A percentile compares a stretch with the other conserved stretches of the same genome.
Conservation (phyloP, 2,888 invertebrate genomes). For the Meandrusa payeni region DNA sequence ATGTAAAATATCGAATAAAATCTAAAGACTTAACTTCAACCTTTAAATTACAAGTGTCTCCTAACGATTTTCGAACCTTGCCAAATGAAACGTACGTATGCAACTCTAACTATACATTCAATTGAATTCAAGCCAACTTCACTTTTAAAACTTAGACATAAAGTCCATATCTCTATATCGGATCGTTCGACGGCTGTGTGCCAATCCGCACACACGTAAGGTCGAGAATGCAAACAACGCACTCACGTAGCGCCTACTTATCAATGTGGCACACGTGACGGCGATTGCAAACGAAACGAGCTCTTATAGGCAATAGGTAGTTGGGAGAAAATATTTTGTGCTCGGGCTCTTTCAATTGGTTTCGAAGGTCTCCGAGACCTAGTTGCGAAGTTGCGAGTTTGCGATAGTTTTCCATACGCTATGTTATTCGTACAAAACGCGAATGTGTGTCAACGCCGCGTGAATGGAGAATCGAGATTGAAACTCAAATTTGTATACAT, state of each 20-base stretch:
- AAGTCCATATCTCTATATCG: constrained; percentile 27
- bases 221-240: constrained; percentile 54
- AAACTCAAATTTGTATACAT: too few relatives aligned
- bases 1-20: not conserved
- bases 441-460: constrained; percentile 1
- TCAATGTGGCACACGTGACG: constrained; percentile 61
- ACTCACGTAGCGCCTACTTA: constrained; percentile 61
- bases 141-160: not conserved
- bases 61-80: constrained; percentile 16
- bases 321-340: constrained; percentile 22
- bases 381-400: constrained; percentile 18
- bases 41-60: not conserved
- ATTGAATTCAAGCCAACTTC: not conserved
- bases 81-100: constrained; percentile 20
- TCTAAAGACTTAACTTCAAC: not conserved
- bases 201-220: constrained; percentile 27
- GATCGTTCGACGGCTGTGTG: constrained; percentile 29
- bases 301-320: constrained; percentile 33
- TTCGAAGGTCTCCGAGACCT: constrained; percentile 23
- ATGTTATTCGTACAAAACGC: constrained; percentile 13
- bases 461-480: constrained; percentile 2
- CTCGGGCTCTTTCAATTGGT: constrained; percentile 21
- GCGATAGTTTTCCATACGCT: constrained; percentile 21
- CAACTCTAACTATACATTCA: constrained; percentile 4
- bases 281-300: constrained; percentile 46